Conservation (phyloP, 2,113 vertebrate genomes). For the Genyomyrus donnyi region DNA sequence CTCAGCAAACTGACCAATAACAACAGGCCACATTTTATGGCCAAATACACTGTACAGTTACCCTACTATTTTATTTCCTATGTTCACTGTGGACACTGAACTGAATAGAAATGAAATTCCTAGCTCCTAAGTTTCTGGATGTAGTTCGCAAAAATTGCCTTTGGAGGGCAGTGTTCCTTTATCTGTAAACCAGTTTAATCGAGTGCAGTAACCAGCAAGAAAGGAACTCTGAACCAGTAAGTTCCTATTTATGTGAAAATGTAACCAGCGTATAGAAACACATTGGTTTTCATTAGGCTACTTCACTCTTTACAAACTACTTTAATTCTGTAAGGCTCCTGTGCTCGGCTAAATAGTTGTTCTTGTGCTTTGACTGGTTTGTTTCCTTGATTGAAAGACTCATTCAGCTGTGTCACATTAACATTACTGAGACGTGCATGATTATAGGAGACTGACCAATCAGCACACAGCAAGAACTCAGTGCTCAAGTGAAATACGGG, state of each 20-base stretch:
- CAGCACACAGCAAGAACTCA: background rate
- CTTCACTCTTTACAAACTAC: background rate
- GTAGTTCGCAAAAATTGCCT: background rate
- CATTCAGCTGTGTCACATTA: background rate
- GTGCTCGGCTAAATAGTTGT: background rate
- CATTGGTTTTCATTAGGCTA: background rate
- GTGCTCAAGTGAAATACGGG: background rate
- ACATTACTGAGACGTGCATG: background rate
- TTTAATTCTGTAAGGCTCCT: background rate
- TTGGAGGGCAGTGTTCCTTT: slow-evolving; percentile 16
- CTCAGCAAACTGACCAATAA: background rate
- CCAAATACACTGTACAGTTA: background rate
- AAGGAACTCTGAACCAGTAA: background rate
- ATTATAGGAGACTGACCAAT: background rate
- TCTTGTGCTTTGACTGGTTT: background rate
- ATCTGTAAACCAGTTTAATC: background rate
- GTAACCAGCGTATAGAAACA: background rate
- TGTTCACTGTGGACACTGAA: background rate
- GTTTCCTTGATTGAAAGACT: background rate
- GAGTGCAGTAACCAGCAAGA: background rate
- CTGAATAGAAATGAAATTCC: background rate
- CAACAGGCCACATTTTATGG: background rate
- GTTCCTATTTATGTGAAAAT: background rate
- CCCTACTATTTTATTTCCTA: background rate
- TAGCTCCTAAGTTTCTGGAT: background rate